Percentiles rank a stretch among this genome's conserved stretches.
These are phyloP conservation scores for Plecturocebus donacophilus DNA, from an alignment of 2,113 vertebrate species.

Conservation along the genomic window DNA sequence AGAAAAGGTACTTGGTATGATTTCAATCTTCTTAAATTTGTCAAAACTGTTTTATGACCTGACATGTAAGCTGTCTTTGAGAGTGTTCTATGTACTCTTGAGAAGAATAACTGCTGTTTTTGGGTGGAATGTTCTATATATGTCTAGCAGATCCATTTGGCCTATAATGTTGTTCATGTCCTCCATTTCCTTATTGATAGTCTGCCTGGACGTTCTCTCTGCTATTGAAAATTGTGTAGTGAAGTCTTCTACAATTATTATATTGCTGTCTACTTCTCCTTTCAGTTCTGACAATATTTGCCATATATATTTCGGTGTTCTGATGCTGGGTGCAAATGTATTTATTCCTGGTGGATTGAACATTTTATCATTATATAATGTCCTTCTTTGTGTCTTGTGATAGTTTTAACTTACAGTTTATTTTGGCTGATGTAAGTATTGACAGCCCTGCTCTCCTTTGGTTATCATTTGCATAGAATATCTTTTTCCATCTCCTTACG, in stretches of 20 bases:
- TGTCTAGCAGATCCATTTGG: background rate
- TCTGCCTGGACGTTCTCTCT: background rate
- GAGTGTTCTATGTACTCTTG: background rate
- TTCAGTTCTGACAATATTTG: background rate
- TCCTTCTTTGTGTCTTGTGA: background rate
- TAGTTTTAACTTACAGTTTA: background rate
- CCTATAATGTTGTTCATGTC: background rate
- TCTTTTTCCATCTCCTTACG: background rate
- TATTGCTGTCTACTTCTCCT: background rate
- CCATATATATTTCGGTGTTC: background rate
- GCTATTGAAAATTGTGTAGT: background rate
- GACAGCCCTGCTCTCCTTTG: background rate
- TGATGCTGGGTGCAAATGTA: background rate
- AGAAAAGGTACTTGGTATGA: background rate
- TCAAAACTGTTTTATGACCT: background rate
- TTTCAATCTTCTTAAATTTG: background rate
- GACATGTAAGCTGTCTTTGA: background rate
- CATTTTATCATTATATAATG: background rate
- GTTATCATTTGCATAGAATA: background rate
- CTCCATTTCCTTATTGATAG: background rate
- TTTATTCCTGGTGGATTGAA: background rate
- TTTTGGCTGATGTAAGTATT: background rate
- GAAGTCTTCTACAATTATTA: background rate
- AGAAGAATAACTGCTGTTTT: background rate
- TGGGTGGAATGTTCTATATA: background rate